Evolutionary conservation across 2,797 vertebrate species (phyloP).

Genomic region (Acipenser transmontanus): DNA sequence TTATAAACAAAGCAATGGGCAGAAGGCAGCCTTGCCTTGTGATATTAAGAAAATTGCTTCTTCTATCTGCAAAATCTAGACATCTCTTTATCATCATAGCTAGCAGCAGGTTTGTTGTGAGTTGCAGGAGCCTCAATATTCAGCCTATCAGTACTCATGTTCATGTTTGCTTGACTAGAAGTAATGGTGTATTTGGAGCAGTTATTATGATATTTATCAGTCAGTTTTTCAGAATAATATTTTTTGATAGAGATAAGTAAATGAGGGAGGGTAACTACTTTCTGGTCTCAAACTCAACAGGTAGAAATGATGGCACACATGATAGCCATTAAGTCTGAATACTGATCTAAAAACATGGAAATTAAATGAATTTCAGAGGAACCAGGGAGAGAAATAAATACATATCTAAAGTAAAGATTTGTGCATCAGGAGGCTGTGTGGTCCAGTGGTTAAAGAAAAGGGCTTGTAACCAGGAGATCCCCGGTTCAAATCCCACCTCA

Average conservation of each 20-base stretch:
- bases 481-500: too few relatives aligned
- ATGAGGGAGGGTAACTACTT: background rate
- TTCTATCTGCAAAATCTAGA: too few relatives aligned
- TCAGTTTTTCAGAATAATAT: background rate
- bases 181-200: background rate
- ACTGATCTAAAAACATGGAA: background rate
- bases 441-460: too few relatives aligned
- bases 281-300: slow-evolving; percentile 1
- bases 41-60: too few relatives aligned
- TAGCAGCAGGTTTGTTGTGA: too few relatives aligned
- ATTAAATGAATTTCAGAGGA: background rate
- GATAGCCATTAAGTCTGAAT: background rate
- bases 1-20: too few relatives aligned
- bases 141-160: background rate
- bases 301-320: background rate
- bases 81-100: too few relatives aligned
- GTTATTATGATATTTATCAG: background rate
- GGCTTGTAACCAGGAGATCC: too few relatives aligned
- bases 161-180: background rate
- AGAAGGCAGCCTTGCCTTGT: too few relatives aligned
- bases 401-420: background rate
- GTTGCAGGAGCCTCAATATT: too few relatives aligned
- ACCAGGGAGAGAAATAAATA: background rate
- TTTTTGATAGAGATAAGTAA: background rate
- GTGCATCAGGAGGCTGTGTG: too few relatives aligned